Percentiles rank a stretch among this genome's conserved stretches.
Evolutionary conservation across 2,797 vertebrate species (phyloP).

Genomic region (Heteromormyrus szaboi): DNA sequence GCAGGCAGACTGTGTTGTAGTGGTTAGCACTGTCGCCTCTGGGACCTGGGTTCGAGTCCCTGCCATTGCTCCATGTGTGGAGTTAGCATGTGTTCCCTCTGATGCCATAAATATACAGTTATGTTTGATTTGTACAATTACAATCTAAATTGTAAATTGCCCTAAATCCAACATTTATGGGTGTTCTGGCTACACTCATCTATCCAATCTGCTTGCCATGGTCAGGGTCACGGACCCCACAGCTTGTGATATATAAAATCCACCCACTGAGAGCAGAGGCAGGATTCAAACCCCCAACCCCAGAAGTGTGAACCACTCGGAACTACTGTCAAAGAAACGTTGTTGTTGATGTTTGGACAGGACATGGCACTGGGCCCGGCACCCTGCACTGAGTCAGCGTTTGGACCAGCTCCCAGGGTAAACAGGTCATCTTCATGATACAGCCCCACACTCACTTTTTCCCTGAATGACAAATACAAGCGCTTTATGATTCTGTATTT

Average conservation of each 20-base stretch:
- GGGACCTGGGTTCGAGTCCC: not conserved
- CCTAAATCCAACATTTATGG: not conserved
- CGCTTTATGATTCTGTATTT: not conserved
- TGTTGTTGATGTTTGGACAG: not conserved
- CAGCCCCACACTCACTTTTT: not conserved
- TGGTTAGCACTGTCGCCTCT: not conserved
- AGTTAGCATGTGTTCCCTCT: not conserved
- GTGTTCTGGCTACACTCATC: not conserved
- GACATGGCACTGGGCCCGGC: not conserved
- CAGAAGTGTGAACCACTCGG: not conserved
- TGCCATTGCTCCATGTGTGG: not conserved
- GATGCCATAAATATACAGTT: not conserved
- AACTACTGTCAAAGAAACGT: not conserved
- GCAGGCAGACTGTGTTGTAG: not conserved
- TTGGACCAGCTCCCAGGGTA: not conserved
- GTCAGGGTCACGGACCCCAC: not conserved
- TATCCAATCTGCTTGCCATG: not conserved
- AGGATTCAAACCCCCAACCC: not conserved
- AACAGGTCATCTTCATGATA: not conserved
- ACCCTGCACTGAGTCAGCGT: not conserved
- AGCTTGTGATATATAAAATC: not conserved
- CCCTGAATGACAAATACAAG: not conserved
- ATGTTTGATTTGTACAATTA: not conserved
- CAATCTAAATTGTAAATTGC: not conserved
- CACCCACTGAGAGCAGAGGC: not conserved